A percentile compares a stretch with the other conserved stretches of the same genome.
These are phyloP conservation scores for Leistus spinibarbis DNA, from an alignment of 2,888 invertebrate species.

Conservation along the genomic window DNA sequence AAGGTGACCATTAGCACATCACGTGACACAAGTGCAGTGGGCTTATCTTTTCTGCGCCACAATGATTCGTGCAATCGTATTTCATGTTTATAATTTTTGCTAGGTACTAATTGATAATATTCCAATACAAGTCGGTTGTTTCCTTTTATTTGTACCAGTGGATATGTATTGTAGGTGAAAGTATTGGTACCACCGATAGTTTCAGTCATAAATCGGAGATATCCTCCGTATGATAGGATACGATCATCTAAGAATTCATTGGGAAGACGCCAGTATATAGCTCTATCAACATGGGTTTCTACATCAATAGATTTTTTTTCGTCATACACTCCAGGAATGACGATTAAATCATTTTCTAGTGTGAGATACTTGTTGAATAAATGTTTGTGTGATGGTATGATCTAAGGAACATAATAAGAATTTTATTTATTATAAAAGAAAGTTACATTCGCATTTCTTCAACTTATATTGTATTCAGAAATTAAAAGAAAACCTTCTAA, in stretches of 20 bases:
- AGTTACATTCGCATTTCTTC: not conserved
- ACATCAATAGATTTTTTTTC: conserved; percentile 61
- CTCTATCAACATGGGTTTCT: conserved; percentile 64
- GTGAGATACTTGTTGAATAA: conserved; percentile 21
- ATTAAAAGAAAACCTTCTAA: too few species aligned
- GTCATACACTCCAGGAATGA: conserved; percentile 66
- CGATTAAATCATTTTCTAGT: conserved; percentile 61
- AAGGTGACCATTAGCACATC: conserved; percentile 90
- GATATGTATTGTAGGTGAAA: conserved; percentile 64
- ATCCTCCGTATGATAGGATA: conserved; percentile 90
- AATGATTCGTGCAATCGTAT: conserved; percentile 76
- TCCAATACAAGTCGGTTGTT: conserved; percentile 74
- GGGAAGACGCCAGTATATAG: conserved; percentile 85
- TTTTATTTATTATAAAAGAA: not conserved
- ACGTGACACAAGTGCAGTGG: conserved; percentile 66
- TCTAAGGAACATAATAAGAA: not conserved
- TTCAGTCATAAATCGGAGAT: conserved; percentile 76
- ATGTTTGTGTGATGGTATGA: conserved; percentile 13
- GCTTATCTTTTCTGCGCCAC: conserved; percentile 65
- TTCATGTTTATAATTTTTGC: conserved; percentile 61
- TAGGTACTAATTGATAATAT: conserved; percentile 63
- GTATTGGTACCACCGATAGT: conserved; percentile 66
- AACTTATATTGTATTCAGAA: not conserved
- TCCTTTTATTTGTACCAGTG: conserved; percentile 83
- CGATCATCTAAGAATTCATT: conserved; percentile 83